These are phyloP conservation scores for Strongylocentrotus purpuratus DNA, from an alignment of 35 echinoderm and acorn worm species.

Conservation along the genomic window DNA sequence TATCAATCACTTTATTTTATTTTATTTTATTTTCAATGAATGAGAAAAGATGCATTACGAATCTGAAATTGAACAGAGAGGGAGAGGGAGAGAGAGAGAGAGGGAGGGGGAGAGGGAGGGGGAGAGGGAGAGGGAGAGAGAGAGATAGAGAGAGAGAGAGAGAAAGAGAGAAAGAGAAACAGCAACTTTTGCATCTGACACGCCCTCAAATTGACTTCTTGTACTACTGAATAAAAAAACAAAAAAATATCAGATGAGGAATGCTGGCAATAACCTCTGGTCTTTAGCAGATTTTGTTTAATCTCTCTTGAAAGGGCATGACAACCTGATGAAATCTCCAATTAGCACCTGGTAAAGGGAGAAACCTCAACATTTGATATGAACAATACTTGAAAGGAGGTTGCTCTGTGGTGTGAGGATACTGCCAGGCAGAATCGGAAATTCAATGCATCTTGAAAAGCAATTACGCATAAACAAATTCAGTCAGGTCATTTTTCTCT, in stretches of 20 bases:
- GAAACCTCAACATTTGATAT: neutral
- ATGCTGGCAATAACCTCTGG: constrained; percentile 15
- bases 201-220: neutral
- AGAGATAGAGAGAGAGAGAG: too few species aligned
- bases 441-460: constrained; percentile 18
- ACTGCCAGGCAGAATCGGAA: neutral
- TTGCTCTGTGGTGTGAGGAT: neutral
- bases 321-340: constrained; percentile 9
- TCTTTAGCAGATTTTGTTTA: constrained; percentile 12
- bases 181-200: neutral
- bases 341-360: neutral
- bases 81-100: too few species aligned
- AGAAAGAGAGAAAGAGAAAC: neutral
- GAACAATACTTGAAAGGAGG: neutral
- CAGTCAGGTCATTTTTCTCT: constrained; percentile 9
- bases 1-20: too few species aligned
- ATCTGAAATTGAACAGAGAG: too few species aligned
- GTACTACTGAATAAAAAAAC: neutral
- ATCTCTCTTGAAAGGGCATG: neutral
- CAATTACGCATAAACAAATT: constrained; percentile 19
- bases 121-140: too few species aligned
- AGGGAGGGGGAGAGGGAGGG: too few species aligned
- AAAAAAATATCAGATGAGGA: neutral
- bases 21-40: too few species aligned
- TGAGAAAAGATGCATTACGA: too few species aligned